Base-by-base conservation (phyloP, 2,888 invertebrate species). In the Biston betularia region DNA sequence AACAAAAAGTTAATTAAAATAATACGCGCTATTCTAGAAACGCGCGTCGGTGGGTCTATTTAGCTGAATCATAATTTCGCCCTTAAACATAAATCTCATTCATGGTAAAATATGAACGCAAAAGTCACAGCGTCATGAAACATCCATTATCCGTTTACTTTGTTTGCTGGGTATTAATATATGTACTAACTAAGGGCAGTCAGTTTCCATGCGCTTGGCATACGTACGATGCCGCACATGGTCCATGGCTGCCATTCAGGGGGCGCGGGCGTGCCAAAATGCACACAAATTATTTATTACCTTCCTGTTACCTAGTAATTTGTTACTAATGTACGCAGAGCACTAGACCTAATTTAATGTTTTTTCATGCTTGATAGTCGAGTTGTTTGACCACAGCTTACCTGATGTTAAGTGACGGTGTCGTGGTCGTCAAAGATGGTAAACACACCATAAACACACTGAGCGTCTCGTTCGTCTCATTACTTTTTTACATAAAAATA, bases 231-330 rank as follows among this genome's bases (percentile, higher is more conserved):
- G 33, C 50, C 44, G 42, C 14, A n/a, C 15, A 8, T 4, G 56
- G 14, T 11, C 9, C 44, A 44, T 11, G 33, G 24, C 33, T 48
- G 10, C 10, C 24, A 68, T 55, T 69, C 52, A 63, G n/a, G 33
- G 52, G 60, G 63, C 66, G 61, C 61, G 52, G 60, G 63, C 66
- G 61, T 63, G 57, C 49, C 62, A 44, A 60, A 65, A 57, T 61
- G 60, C 59, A 59, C 52, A 65, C 45, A 35, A 62, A 53, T 15
- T 60, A 45, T 35, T 15, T 7, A 15, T 12, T 48, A 0, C 48
- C 24, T 11, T 48, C 48, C 48, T 48, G 24, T 11, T 48, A 11
- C 49, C 12, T 46, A 46, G 9, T 15, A 38, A 38, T 44, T 11
- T 44, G 44, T 44, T 11, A 8, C 1, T 44, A 12, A 5, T 12